Conservation (phyloP, 2,797 vertebrate genomes). For the Euphonia xanthogaster region DNA sequence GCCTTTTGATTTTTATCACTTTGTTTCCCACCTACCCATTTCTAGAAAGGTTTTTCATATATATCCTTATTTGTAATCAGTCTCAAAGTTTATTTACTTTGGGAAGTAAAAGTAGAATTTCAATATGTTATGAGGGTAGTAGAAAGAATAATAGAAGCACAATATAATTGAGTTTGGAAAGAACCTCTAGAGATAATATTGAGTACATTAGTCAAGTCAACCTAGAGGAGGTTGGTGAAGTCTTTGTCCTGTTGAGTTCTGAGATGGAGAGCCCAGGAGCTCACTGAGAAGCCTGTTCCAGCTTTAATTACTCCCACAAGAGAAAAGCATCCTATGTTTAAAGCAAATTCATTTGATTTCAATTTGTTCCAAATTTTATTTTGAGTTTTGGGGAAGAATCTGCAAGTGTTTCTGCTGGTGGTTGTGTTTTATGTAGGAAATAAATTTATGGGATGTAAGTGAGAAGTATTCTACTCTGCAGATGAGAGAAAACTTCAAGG, state of each 20-base stretch:
- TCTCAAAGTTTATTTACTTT: neutral
- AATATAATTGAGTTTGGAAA: neutral
- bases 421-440: neutral
- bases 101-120: neutral
- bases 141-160: neutral
- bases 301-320: neutral
- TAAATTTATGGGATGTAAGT: neutral
- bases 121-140: neutral
- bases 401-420: neutral
- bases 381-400: neutral
- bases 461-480: neutral
- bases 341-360: neutral
- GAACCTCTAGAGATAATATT: neutral
- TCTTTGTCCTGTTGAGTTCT: neutral
- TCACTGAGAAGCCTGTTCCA: neutral
- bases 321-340: neutral
- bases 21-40: neutral
- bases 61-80: neutral
- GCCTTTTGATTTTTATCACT: neutral
- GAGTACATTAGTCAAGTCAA: neutral
- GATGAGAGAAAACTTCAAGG: neutral
- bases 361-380: neutral
- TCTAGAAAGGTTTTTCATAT: neutral
- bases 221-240: neutral
- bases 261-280: neutral